phyloP scores from a whole-genome alignment of 2,797 vertebrate genomes.

The Rhinophrynus dorsalis region DNA sequence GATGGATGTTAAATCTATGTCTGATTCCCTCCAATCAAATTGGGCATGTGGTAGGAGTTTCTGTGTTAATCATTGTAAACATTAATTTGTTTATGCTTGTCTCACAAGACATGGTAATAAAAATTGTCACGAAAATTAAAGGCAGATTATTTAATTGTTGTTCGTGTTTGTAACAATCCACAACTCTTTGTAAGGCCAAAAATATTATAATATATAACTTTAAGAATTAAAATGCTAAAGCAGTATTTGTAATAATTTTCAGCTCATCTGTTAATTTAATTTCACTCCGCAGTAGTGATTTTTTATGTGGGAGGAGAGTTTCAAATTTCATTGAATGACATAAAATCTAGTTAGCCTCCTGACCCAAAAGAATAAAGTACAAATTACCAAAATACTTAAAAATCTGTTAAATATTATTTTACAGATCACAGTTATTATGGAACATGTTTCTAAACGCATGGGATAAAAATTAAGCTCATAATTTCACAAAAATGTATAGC shows the following conservation, averaged over 20 bases:
- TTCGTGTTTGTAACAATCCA: not conserved
- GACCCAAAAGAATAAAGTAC: conserved; percentile 27
- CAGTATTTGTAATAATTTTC: not conserved
- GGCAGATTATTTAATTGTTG: conserved; percentile 14
- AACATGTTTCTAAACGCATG: conserved; percentile 4
- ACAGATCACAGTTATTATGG: conserved; percentile 3
- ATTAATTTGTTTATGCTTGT: conserved; percentile 38
- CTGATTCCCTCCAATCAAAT: conserved; percentile 24
- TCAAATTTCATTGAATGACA: conserved; percentile 37
- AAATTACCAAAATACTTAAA: conserved; percentile 21
- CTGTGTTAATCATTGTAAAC: conserved; percentile 38
- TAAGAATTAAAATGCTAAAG: conserved; percentile 14
- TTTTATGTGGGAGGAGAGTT: conserved; percentile 16
- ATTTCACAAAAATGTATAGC: not conserved
- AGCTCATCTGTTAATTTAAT: conserved; percentile 36
- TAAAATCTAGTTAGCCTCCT: conserved; percentile 34
- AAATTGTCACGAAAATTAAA: conserved; percentile 33
- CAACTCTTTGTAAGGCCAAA: not conserved
- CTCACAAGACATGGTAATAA: conserved; percentile 30
- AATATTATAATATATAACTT: conserved; percentile 1
- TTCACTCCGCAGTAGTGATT: not conserved
- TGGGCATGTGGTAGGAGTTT: conserved; percentile 38
- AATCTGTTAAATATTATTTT: conserved; percentile 27
- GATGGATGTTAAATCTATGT: conserved; percentile 35
- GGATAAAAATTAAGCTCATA: conserved; percentile 10